Conservation (phyloP, 2,888 invertebrate genomes). For the Rotaria macrura region DNA sequence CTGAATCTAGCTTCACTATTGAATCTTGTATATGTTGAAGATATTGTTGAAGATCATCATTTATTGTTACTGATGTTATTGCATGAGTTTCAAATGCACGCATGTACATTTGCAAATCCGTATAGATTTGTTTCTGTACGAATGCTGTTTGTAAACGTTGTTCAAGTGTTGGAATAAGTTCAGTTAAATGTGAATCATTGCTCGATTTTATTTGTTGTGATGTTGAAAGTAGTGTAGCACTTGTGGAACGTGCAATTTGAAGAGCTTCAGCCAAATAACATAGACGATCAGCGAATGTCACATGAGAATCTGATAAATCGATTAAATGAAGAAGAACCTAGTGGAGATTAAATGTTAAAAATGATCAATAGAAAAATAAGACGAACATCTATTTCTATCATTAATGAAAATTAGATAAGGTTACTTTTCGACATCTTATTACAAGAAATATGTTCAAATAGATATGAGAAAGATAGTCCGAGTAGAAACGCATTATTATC, state of each 20-base stretch:
- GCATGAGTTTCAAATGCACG: neutral
- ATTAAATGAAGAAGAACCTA: slow-evolving; percentile 10
- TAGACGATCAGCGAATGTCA: slow-evolving; percentile 7
- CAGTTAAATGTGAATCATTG: neutral
- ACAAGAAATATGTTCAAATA: too few species aligned
- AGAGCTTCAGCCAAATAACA: slow-evolving; percentile 1
- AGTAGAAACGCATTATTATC: too few species aligned
- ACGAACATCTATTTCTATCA: too few species aligned
- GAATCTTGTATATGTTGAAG: neutral
- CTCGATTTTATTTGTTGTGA: neutral
- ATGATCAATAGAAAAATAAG: neutral
- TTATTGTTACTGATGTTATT: neutral
- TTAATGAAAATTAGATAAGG: too few species aligned
- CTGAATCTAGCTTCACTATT: neutral
- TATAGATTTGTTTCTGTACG: slow-evolving; percentile 14
- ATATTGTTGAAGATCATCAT: slow-evolving; percentile 2
- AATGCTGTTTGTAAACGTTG: slow-evolving; percentile 19
- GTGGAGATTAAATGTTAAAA: neutral
- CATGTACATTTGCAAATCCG: slow-evolving; percentile 10
- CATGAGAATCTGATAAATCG: neutral
- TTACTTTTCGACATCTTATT: too few species aligned
- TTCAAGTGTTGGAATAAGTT: slow-evolving; percentile 7
- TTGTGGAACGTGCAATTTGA: slow-evolving; percentile 4
- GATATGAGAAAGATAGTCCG: too few species aligned
- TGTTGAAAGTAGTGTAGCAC: neutral